phyloP scores from a whole-genome alignment of 2,797 vertebrate species.

The Lithobates pipiens region DNA sequence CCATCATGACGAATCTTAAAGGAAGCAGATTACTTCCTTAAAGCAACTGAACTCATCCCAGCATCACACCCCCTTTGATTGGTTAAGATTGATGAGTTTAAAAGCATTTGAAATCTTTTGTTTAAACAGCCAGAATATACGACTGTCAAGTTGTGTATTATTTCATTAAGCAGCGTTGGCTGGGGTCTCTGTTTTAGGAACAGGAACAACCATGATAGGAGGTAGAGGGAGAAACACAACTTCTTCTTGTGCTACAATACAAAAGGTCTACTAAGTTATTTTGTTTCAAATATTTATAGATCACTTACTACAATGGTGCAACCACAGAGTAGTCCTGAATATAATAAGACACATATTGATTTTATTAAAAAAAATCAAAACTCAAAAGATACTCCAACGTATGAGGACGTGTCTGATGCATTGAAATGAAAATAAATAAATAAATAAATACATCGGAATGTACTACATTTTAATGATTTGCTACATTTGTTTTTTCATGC shows the following conservation, averaged over 20 bases:
- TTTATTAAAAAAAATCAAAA: conserved; percentile 21
- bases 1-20: conserved; percentile 7
- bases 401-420: too few species aligned
- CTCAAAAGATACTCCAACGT: not conserved
- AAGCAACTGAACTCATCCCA: conserved; percentile 23
- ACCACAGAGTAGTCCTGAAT: too few species aligned
- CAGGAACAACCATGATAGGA: not conserved
- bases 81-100: conserved; percentile 61
- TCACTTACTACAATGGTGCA: too few species aligned
- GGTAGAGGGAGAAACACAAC: conserved; percentile 36
- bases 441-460: too few species aligned
- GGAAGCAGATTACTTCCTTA: conserved; percentile 14
- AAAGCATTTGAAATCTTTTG: conserved; percentile 60
- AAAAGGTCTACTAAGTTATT: not conserved
- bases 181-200: conserved; percentile 39
- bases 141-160: conserved; percentile 59
- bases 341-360: not conserved
- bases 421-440: too few species aligned
- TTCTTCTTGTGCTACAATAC: not conserved
- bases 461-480: too few species aligned
- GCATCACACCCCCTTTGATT: conserved; percentile 42
- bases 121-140: conserved; percentile 55
- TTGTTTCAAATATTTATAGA: too few species aligned
- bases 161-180: conserved; percentile 58
- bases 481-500: too few species aligned